Evolutionary conservation across 2,113 vertebrate species (phyloP).

Genomic region (Castor canadensis): DNA sequence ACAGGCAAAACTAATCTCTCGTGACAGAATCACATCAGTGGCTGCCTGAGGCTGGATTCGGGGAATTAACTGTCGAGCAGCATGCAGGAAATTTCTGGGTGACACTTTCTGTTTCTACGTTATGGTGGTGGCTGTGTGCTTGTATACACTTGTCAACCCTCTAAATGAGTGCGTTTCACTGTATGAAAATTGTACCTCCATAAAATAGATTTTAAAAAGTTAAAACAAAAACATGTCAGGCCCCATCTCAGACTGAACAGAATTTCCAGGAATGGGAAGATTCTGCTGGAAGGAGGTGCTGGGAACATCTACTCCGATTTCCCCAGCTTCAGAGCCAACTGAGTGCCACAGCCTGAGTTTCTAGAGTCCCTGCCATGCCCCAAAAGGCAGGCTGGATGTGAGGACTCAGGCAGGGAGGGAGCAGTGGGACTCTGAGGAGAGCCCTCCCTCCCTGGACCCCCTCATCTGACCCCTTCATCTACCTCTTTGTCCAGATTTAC

Average conservation of each 20-base stretch:
- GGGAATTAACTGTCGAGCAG: background rate
- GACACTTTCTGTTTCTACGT: no score
- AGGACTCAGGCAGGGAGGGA: background rate
- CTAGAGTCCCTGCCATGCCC: background rate
- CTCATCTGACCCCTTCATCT: background rate
- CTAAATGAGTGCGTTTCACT: background rate
- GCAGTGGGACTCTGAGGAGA: background rate
- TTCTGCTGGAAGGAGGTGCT: background rate
- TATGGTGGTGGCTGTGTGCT: background rate
- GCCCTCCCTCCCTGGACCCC: background rate
- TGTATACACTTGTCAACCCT: background rate
- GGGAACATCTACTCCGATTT: background rate
- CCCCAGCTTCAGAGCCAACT: background rate
- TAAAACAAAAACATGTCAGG: background rate
- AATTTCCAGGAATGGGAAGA: rapidly evolving
- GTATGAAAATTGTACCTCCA: background rate
- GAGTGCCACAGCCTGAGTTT: background rate
- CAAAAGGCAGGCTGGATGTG: rapidly evolving
- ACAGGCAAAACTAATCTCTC: background rate
- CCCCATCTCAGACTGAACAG: background rate
- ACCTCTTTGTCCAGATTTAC: background rate
- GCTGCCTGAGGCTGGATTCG: background rate
- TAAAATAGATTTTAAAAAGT: background rate
- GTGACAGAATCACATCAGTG: background rate
- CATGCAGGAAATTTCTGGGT: background rate